Conservation (phyloP, 2,113 vertebrate species). For the Bubo scandiacus region DNA sequence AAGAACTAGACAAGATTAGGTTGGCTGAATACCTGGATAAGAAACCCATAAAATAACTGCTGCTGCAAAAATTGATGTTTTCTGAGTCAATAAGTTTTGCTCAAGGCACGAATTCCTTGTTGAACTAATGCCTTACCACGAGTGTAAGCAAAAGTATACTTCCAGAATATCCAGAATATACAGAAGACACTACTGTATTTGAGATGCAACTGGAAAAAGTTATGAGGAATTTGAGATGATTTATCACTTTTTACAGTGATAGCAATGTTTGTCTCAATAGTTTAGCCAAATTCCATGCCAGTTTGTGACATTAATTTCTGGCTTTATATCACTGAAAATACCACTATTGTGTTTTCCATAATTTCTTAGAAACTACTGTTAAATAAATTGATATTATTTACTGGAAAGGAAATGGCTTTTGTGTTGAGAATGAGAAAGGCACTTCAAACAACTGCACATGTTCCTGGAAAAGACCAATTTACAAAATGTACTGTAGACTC, state of each 20-base stretch:
- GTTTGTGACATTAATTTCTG: not conserved
- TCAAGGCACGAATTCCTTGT: not conserved
- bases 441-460: not conserved
- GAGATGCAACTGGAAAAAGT: not conserved
- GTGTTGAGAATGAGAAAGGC: not conserved
- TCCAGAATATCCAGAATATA: too few species aligned
- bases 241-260: not conserved
- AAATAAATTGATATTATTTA: not conserved
- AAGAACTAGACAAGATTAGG: not conserved
- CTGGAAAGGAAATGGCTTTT: not conserved
- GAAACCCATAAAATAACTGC: not conserved
- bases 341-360: not conserved
- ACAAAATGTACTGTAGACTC: not conserved
- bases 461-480: not conserved
- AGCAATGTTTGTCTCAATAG: not conserved
- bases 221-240: not conserved
- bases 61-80: not conserved
- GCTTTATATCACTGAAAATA: not conserved
- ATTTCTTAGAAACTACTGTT: not conserved
- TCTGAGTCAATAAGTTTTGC: not conserved
- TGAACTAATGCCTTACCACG: not conserved
- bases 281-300: not conserved
- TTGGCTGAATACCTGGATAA: not conserved
- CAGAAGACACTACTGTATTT: not conserved
- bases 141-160: not conserved